Evolutionary conservation across 2,888 invertebrate genomes (phyloP).

Genomic region (Chrysotoxum bicinctum): DNA sequence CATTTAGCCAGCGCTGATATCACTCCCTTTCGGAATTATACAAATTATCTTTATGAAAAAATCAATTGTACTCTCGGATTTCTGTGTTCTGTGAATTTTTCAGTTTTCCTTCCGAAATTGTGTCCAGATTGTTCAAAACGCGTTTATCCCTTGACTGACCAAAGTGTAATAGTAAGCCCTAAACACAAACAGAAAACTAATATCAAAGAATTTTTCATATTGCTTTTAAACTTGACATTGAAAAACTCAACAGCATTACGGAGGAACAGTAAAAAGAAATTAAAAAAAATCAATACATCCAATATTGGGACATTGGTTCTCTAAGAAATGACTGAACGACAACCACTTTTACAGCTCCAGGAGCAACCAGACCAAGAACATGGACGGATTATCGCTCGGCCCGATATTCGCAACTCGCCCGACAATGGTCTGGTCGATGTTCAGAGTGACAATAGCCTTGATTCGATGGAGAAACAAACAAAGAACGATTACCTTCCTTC

Average conservation of each 20-base stretch:
- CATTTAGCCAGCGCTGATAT: neutral
- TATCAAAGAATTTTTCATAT: neutral
- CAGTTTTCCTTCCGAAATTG: neutral
- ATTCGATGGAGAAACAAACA: conserved; percentile 73
- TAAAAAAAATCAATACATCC: conserved; percentile 45
- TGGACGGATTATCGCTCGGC: conserved; percentile 75
- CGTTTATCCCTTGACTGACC: neutral
- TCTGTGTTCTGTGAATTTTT: neutral
- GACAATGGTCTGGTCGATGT: conserved; percentile 81
- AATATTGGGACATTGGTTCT: neutral
- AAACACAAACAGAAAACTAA: neutral
- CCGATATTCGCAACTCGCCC: conserved; percentile 81
- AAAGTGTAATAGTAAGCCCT: neutral
- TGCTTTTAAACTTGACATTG: conserved; percentile 59
- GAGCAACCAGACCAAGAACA: conserved; percentile 77
- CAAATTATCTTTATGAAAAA: neutral
- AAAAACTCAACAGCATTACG: conserved; percentile 8
- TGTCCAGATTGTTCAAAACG: neutral
- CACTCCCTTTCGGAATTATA: conserved; percentile 2
- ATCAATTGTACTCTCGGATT: neutral
- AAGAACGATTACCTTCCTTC: conserved; percentile 84
- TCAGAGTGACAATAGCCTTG: conserved; percentile 79
- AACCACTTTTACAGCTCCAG: conserved; percentile 83
- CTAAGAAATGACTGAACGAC: conserved; percentile 86
- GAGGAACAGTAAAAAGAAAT: neutral